Evolutionary conservation across 2,113 vertebrate species (phyloP).

Genomic region (Notothenia rossii): DNA sequence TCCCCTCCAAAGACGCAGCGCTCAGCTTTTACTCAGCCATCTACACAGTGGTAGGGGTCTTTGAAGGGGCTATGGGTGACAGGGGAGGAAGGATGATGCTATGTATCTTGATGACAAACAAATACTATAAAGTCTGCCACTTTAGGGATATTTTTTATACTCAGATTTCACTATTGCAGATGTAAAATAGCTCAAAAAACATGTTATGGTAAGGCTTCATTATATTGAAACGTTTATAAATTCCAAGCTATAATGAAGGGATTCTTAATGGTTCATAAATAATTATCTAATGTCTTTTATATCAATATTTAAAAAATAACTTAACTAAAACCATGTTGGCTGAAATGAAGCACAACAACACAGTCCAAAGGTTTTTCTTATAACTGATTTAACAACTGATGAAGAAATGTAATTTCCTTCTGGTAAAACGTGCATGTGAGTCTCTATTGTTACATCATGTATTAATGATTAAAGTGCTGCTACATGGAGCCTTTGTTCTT

Average conservation of each 20-base stretch:
- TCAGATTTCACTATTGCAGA: not conserved
- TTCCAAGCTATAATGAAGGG: not conserved
- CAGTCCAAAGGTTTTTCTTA: not conserved
- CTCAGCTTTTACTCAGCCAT: slow-evolving; percentile 91
- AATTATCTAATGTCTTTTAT: not conserved
- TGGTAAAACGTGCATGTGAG: not conserved
- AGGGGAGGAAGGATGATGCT: not conserved
- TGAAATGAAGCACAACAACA: not conserved
- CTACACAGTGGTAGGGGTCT: slow-evolving; percentile 88
- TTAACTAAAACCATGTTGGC: not conserved
- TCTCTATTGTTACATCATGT: not conserved
- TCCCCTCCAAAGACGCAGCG: slow-evolving; percentile 92
- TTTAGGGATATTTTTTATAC: not conserved
- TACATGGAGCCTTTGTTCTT: not conserved
- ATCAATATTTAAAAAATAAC: not conserved
- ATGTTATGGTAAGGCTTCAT: not conserved
- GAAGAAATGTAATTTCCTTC: not conserved
- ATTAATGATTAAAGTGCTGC: not conserved
- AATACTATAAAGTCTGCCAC: not conserved
- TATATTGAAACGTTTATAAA: not conserved
- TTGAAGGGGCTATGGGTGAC: not conserved
- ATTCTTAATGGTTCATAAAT: not conserved
- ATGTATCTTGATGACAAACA: not conserved
- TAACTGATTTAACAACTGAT: not conserved
- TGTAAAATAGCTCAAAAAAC: not conserved